Conservation (phyloP, 1,140 invertebrate species). For the Nebria ingens region DNA sequence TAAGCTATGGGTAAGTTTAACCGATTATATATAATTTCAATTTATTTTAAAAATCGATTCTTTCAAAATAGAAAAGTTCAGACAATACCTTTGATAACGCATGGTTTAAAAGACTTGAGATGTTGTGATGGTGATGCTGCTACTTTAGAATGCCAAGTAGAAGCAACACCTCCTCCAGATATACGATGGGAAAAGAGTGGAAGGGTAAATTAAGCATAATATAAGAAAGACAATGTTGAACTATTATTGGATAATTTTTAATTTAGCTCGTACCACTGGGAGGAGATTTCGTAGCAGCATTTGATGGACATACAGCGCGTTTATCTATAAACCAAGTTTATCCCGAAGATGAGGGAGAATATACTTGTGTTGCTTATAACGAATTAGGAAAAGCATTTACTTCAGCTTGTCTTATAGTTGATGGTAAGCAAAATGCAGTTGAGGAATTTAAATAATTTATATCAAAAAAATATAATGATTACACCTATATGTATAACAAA, state of each 20-base stretch:
- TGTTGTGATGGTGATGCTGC: conserved; percentile 73
- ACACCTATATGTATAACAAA: no score
- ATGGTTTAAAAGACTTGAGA: conserved; percentile 60
- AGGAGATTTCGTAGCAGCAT: conserved; percentile 54
- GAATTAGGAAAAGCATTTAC: conserved; percentile 66
- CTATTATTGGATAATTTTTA: conserved; percentile 19
- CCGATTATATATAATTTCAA: not conserved
- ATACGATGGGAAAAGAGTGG: conserved; percentile 73
- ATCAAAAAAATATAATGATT: not conserved
- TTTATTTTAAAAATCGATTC: not conserved
- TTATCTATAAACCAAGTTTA: conserved; percentile 65
- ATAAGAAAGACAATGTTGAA: not conserved
- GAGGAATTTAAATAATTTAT: not conserved
- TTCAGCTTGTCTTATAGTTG: conserved; percentile 68
- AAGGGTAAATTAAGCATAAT: conserved; percentile 51
- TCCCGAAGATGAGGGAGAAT: conserved; percentile 83
- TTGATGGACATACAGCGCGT: conserved; percentile 54
- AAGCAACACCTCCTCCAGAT: conserved; percentile 51
- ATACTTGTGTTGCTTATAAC: conserved; percentile 73
- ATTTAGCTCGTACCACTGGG: conserved; percentile 54
- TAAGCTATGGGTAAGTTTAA: conserved; percentile 33
- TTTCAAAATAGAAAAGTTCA: conserved; percentile 51
- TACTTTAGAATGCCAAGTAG: conserved; percentile 62
- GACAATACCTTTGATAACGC: conserved; percentile 58
- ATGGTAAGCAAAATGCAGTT: conserved; percentile 51